These are phyloP conservation scores for Melanostigma gelatinosum DNA, from an alignment of 2,113 vertebrate genomes.

Conservation along the genomic window DNA sequence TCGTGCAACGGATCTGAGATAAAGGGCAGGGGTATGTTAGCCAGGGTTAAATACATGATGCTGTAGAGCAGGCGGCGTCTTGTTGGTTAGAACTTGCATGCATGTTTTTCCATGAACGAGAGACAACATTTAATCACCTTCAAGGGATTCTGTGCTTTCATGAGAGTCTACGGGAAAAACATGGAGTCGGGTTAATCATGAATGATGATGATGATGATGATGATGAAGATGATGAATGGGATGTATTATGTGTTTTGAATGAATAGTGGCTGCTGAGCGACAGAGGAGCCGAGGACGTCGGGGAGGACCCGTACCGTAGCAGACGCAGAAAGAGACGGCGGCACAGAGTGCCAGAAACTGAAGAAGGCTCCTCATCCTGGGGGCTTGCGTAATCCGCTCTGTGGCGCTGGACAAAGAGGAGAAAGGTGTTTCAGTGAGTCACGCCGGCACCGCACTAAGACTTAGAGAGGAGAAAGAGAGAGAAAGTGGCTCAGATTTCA, in stretches of 20 bases:
- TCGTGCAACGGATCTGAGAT: not conserved
- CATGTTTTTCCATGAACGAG: constrained; percentile 64
- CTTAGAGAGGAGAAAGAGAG: not conserved
- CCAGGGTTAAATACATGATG: not conserved
- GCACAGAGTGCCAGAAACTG: constrained; percentile 69
- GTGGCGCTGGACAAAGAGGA: constrained; percentile 29
- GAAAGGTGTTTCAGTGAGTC: constrained; percentile 20
- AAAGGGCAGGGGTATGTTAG: not conserved
- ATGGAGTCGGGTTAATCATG: constrained; percentile 56
- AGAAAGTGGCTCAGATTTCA: not conserved
- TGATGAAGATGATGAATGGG: constrained; percentile 1
- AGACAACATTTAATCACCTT: constrained; percentile 78
- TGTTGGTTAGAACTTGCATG: constrained; percentile 53
- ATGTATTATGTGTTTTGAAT: not conserved
- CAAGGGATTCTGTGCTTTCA: constrained; percentile 82
- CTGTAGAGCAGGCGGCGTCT: not conserved
- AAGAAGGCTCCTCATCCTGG: constrained; percentile 70
- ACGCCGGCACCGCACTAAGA: not conserved
- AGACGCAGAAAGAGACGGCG: constrained; percentile 65
- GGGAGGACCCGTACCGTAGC: constrained; percentile 66
- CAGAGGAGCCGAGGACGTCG: not conserved
- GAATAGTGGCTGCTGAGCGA: not conserved
- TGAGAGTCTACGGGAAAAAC: constrained; percentile 80
- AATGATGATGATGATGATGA: constrained; percentile 43
- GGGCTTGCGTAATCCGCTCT: constrained; percentile 28